Evolutionary conservation across 2,113 vertebrate species (phyloP), one percentile per base, ranked within the genome.

Genomic region (Orientallactaga bullata): DNA sequence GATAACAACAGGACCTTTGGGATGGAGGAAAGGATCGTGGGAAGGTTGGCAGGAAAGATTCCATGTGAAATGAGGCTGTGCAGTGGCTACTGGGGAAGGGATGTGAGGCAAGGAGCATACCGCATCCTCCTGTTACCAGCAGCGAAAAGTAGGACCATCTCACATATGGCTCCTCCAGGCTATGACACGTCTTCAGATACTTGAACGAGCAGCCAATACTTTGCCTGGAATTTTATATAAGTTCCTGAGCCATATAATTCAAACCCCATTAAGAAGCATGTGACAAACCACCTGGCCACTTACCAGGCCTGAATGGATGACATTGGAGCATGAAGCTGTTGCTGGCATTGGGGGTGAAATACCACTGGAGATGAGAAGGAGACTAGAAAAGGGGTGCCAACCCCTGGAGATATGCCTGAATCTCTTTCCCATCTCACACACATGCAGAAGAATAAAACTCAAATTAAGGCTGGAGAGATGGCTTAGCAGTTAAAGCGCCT

Each of bases 41-140:
- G 8, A 47, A 47, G 42, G 42, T 6, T 6, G 42, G 69, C 6
- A 32, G 15, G 9, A 42, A 73, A 30, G 30, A 28, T 0, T 5
- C 17, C 0, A 0, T 3, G 2, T 26, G 65, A 26, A 30, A 2
- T 0, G 7, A 66, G 66, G 35, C 3, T n/a, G 24, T 4, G 10
- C 21, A 24, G 63, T 16, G 0, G 42, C 18, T 21, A 1, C n/a
- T 1, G 5, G 1, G 7, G 35, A 12, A n/a, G 30, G 18, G 7
- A 10, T n/a, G 20, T 17, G 16, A 21, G 24, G 18, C 11, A 2
- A 32, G 26, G 30, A 7, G 8, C 42, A 47, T 8, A 47, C 32
- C 1, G 5, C 26, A n/a, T 3, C 21, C 16, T 2, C 23, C 35
- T 1, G 1, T 18, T 35, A 47, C 12, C 9, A 63, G 37, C 51